A percentile compares a stretch with the other conserved stretches of the same genome.
These are phyloP conservation scores for Sylvia borin DNA, from an alignment of 2,797 vertebrate species.

Conservation along the genomic window DNA sequence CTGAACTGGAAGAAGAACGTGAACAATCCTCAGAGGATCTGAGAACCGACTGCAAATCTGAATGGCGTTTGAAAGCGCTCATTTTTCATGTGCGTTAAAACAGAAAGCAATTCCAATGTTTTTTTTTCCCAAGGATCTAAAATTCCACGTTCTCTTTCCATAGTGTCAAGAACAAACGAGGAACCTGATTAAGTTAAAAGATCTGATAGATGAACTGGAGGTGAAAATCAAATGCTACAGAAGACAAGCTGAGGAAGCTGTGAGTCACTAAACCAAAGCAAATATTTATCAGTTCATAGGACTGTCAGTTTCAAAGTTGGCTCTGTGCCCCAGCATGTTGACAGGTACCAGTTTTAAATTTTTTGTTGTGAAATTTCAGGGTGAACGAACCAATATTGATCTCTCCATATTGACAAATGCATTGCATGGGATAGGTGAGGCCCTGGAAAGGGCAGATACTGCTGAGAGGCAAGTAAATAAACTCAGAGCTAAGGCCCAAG, in stretches of 20 bases:
- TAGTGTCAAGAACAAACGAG: conserved; percentile 86
- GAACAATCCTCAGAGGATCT: conserved; percentile 82
- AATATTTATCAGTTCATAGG: background rate
- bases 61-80: conserved; percentile 86
- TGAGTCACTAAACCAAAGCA: conserved; percentile 67
- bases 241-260: conserved; percentile 85
- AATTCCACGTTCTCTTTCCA: background rate
- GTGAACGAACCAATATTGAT: conserved; percentile 73
- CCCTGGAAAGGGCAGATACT: conserved; percentile 87
- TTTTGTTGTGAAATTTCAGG: conserved; percentile 54
- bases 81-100: conserved; percentile 81
- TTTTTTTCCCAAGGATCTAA: background rate
- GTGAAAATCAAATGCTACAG: conserved; percentile 88
- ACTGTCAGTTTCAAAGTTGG: background rate
- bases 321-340: background rate
- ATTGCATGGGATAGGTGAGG: conserved; percentile 89
- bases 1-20: conserved; percentile 84
- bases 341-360: background rate
- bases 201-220: conserved; percentile 85
- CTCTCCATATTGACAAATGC: conserved; percentile 86
- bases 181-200: conserved; percentile 79
- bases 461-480: conserved; percentile 92
- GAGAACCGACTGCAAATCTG: conserved; percentile 87
- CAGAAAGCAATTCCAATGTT: background rate
- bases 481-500: conserved; percentile 84